Evolutionary conservation across 2,113 vertebrate species (phyloP), one percentile per base, ranked within the genome.

Genomic region (Pelodiscus sinensis): DNA sequence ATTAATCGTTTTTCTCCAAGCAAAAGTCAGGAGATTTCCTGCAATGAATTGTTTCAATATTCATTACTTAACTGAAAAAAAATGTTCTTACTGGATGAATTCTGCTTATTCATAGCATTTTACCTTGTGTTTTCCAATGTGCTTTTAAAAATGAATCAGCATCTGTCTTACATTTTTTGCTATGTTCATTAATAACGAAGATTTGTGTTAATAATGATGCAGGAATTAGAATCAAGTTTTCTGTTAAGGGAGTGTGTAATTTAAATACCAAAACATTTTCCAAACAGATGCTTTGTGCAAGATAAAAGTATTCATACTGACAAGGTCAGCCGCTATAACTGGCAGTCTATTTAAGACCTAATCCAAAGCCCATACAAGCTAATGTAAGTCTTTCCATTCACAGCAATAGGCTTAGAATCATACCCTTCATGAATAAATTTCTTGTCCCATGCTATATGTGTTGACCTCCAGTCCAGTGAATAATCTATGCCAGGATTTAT

Each of bases 91-190:
- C 6, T 35, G 19, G 82, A 62, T 81, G 73, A 92, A 71, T 88
- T 77, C 56, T 31, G 0, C 0, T 35, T 12, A 77, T 65, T 79
- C 56, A 52, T 50, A 77, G 38, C 77, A 38, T 79, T 90, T 93
- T 58, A 86, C n/a, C 1, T 0, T 8, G 2, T 60, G 35, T 13
- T 73, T 27, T 27, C 55, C 60, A 31, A 19, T 6, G 21, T 71
- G 21, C 62, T 96, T 81, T 92, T 81, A 86, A 81, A 93, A 90
- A 29, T 44, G 88, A 88, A 86, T 79, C 35, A 82, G 4, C 3
- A 2, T n/a, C 78, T 50, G 4, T 79, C 88, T 82, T 78, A 54
- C 38, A 62, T 89, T 35, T 71, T 92, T 81, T 92, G 71, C 51
- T 11, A 0, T 62, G 31, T 71, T 2, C 87, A 35, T 86, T 86